Evolutionary conservation across 2,113 vertebrate genomes (phyloP).

Genomic region (Coryphaenoides rupestris): DNA sequence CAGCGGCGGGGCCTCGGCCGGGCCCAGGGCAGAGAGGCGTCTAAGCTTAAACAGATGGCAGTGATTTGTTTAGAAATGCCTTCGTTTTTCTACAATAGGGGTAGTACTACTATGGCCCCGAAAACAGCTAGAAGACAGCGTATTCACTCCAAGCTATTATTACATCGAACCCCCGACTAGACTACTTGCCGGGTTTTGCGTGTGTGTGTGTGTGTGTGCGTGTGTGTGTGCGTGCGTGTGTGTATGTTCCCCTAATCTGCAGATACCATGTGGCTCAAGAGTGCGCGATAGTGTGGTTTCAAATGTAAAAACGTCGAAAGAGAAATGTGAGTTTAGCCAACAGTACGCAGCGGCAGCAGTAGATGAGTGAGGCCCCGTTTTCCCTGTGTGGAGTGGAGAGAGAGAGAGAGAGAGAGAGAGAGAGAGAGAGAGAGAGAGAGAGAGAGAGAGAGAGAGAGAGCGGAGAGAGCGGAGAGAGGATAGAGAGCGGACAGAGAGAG

Average conservation of each 20-base stretch:
- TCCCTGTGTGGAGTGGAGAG: slow-evolving; percentile 38
- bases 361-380: slow-evolving; percentile 61
- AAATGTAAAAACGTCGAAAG: slow-evolving; percentile 35
- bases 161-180: slow-evolving; percentile 6
- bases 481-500: too few relatives aligned
- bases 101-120: slow-evolving; percentile 10
- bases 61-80: slow-evolving; percentile 12
- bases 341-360: too few relatives aligned
- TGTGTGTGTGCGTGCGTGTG: too few relatives aligned
- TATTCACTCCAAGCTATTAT: slow-evolving; percentile 1
- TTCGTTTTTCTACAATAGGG: slow-evolving; percentile 8
- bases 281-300: slow-evolving; percentile 5
- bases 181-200: too few relatives aligned
- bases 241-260: slow-evolving; percentile 26
- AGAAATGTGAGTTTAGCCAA: slow-evolving; percentile 44
- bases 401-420: too few relatives aligned
- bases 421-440: too few relatives aligned
- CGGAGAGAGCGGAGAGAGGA: too few relatives aligned
- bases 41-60: slow-evolving; percentile 11
- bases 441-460: too few relatives aligned
- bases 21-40: slow-evolving; percentile 4
- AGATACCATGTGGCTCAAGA: background rate
- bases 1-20: slow-evolving; percentile 6
- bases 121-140: background rate
- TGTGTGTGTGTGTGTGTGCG: slow-evolving; percentile 37